Percentiles rank a stretch among this genome's conserved stretches.
Conservation (phyloP, 2,888 invertebrate genomes). For the Epirrhoe alternata region DNA sequence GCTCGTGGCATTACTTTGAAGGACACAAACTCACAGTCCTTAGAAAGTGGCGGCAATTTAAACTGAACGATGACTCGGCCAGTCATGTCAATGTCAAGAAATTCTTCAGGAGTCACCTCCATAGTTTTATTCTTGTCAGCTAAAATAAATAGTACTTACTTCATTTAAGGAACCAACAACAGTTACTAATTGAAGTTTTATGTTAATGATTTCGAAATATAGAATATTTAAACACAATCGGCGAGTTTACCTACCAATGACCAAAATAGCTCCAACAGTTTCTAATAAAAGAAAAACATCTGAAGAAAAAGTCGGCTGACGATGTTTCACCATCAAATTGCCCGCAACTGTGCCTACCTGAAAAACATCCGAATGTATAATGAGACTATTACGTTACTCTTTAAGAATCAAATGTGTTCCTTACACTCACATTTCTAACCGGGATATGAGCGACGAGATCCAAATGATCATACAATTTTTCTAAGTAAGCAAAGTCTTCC, state of each 20-base stretch:
- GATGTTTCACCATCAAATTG: slow-evolving; percentile 88
- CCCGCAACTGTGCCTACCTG: slow-evolving; percentile 87
- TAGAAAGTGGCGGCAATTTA: slow-evolving; percentile 63
- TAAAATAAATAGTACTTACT: slow-evolving; percentile 42
- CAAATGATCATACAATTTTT: slow-evolving; percentile 86
- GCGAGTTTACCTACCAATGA: slow-evolving; percentile 71
- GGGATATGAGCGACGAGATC: slow-evolving; percentile 90
- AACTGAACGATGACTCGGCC: slow-evolving; percentile 60
- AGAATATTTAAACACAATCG: no score
- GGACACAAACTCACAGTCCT: slow-evolving; percentile 58
- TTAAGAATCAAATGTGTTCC: background rate
- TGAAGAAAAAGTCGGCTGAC: slow-evolving; percentile 86
- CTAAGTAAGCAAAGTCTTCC: slow-evolving; percentile 85
- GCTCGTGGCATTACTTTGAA: slow-evolving; percentile 87
- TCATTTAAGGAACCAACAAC: no score
- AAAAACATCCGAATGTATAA: slow-evolving; percentile 29
- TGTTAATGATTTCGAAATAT: no score
- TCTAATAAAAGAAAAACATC: slow-evolving; percentile 87
- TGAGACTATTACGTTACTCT: background rate
- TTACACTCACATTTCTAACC: slow-evolving; percentile 88
- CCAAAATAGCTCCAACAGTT: slow-evolving; percentile 79
- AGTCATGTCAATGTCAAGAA: slow-evolving; percentile 64
- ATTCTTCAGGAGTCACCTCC: slow-evolving; percentile 62
- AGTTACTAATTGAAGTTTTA: no score
- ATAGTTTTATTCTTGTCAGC: slow-evolving; percentile 45